Percentiles rank a stretch among this genome's conserved stretches.
Conservation (phyloP, 2,113 vertebrate genomes). For the Rana temporaria region DNA sequence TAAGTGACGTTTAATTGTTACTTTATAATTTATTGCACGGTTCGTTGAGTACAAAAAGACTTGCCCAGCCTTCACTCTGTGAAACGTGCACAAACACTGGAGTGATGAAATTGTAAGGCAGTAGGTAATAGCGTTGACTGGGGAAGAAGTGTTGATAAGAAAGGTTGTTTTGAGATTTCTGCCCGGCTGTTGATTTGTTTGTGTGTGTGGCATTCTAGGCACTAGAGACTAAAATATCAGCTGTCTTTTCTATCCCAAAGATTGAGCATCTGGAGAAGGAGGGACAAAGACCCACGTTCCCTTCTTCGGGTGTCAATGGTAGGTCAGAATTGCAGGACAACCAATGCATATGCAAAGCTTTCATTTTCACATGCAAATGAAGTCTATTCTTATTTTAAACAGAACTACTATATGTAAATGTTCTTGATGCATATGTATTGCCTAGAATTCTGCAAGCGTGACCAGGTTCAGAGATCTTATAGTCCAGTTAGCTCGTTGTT, state of each 20-base stretch:
- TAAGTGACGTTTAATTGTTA: constrained; percentile 41
- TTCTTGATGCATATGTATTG: constrained; percentile 42
- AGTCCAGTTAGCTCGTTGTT: not conserved
- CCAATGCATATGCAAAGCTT: constrained; percentile 51
- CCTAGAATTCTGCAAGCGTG: not conserved
- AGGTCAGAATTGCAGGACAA: constrained; percentile 45
- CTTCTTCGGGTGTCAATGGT: constrained; percentile 37
- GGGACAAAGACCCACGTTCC: constrained; percentile 1
- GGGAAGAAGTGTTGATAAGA: constrained; percentile 10
- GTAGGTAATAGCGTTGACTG: constrained; percentile 2
- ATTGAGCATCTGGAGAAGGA: constrained; percentile 46
- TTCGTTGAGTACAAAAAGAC: constrained; percentile 9
- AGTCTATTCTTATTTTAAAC: constrained; percentile 53
- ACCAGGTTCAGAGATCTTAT: constrained; percentile 10
- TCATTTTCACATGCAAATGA: constrained; percentile 55
- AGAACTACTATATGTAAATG: constrained; percentile 49
- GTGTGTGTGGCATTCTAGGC: constrained; percentile 28
- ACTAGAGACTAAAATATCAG: constrained; percentile 43
- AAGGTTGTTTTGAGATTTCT: constrained; percentile 19
- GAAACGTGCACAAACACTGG: not conserved
- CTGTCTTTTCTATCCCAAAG: constrained; percentile 14
- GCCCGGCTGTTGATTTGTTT: not conserved
- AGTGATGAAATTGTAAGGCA: constrained; percentile 14
- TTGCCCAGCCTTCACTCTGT: not conserved
- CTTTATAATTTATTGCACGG: constrained; percentile 31